Evolutionary conservation across 2,113 vertebrate species (phyloP), one percentile per base, ranked within the genome.

Genomic region (Silurus meridionalis): DNA sequence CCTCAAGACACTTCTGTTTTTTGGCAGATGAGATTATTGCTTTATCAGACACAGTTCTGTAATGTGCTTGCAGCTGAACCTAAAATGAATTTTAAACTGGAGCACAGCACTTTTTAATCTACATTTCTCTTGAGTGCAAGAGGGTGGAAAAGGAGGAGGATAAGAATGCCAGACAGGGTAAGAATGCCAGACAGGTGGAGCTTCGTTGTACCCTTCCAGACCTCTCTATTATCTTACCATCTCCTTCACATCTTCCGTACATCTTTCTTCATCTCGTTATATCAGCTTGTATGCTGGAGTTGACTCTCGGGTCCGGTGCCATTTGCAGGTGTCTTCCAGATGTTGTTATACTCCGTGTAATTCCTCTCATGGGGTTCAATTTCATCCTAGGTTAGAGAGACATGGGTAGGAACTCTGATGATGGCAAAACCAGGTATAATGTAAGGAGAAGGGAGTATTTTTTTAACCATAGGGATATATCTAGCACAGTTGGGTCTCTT

Each of bases 251-350:
- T 69, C 79, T 61, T 79, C 71, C 9, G 10, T 82, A 57, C 17
- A 67, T 83, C 57, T 74, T 75, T 57, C 4, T 80, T 72, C 21
- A 80, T 85, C 58, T 82, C n/a, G 7, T 57, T 79, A 57, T 72
- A 23, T 83, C 67, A 63, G 60, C 60, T 37, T 57, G 37, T 87
- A 74, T 64, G 13, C 69, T 77, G 75, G 21, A 71, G 57, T 84
- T 71, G 83, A 53, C 60, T 83, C 67, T 71, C 66, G 67, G 84
- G 88, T 90, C 84, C 77, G 58, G 80, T 85, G 85, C 82, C 83
- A 37, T 84, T 57, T 66, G 86, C 91, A 91, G 89, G 88, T 91
- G 89, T 83, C 86, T 66, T 84, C 89, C 89, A 92, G 90, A 91
- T 92, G 91, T 87, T 88, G 77, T 71, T 21, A 50, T 84, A 75